These are phyloP conservation scores for Dunckerocampus dactyliophorus DNA, from an alignment of 2,113 vertebrate genomes.

Conservation along the genomic window DNA sequence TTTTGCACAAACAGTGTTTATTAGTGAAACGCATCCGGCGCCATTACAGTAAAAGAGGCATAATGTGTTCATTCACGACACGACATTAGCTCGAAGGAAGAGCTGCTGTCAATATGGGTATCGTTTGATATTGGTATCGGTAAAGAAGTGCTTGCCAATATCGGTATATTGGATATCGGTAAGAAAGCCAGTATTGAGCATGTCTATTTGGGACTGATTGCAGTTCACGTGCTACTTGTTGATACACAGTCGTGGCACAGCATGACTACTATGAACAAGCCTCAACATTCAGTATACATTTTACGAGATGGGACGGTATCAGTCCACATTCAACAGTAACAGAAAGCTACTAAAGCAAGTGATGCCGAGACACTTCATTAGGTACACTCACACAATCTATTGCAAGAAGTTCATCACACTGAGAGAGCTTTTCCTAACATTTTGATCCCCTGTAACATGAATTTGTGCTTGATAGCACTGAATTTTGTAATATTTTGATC, in stretches of 20 bases:
- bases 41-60: too few species aligned
- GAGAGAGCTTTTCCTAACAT: too few species aligned
- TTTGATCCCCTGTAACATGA: too few species aligned
- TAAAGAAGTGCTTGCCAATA: neutral
- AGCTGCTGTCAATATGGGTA: too few species aligned
- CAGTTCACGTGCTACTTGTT: neutral
- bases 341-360: neutral
- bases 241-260: neutral
- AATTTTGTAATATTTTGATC: too few species aligned
- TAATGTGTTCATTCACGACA: too few species aligned
- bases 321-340: neutral
- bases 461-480: neutral
- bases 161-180: neutral
- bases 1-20: too few species aligned
- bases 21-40: too few species aligned
- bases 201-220: neutral
- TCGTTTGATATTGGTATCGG: too few species aligned
- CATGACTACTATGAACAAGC: neutral
- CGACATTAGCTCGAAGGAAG: too few species aligned
- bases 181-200: too few species aligned
- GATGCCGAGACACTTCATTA: neutral
- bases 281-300: neutral
- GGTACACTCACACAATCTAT: neutral
- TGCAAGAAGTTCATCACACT: neutral
- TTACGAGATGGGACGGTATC: neutral